Evolutionary conservation across 1,140 invertebrate species (phyloP), one percentile per base, ranked within the genome.

Genomic region (Saxidomus purpurata): DNA sequence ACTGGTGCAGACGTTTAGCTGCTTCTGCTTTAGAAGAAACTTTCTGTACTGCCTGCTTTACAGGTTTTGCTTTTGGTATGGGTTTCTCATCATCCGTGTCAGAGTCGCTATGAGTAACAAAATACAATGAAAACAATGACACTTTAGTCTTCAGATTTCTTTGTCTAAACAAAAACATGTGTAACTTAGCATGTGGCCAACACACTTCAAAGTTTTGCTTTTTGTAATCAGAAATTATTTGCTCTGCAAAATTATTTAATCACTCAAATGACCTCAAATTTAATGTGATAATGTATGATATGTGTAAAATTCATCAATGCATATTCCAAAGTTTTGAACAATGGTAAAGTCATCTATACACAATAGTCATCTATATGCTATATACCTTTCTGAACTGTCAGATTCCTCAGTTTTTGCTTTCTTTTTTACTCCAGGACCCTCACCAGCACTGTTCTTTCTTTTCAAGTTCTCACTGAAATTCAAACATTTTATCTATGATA

Each of bases 381-480:
- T 8, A 38, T 47, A 76, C 71, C 71, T 76, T 40, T 76, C 71
- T 25, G 71, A 76, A 79, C 76, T 79, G 49, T 49, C 43, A 9
- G 76, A 88, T 31, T 40, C 36, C 1, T 80, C 47, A 17, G 25
- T 87, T 49, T 88, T 91, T 25, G 76, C 22, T 69, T 85, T 91
- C 63, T 91, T 91, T 43, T 28, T 19, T 11, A 1, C 25, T 28
- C 31, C 61, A 36, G 88, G 71, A 40, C 28, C 61, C 3, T 47
- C 74, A 31, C 47, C 36, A 28, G 40, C 52, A 38, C 9, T 34
- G 6, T 38, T 43, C 69, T 91, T 91, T 36, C 90, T 87, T 22
- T 91, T 91, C 25, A 61, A 36, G n/a, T 47, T 85, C 34, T 52
- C 49, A 25, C 90, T 87, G 63, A 43, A 87, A 86, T n/a, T 55